Conservation (phyloP, 2,888 invertebrate species). For the Heliconius ismenius region DNA sequence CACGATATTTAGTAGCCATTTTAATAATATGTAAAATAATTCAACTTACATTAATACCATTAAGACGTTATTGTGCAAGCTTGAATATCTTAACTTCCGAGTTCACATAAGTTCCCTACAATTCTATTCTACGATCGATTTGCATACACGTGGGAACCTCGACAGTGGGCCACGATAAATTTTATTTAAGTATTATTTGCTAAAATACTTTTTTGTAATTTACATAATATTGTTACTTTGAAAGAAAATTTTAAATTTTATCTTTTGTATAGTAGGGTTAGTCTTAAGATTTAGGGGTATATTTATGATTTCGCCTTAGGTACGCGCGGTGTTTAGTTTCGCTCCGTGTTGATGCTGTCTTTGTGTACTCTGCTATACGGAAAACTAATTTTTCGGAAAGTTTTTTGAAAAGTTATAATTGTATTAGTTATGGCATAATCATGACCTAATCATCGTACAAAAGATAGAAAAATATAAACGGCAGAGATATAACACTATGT, state of each 20-base stretch:
- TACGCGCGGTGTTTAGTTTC: too few species aligned
- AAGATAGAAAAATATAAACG: too few species aligned
- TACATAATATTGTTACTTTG: conserved; percentile 6
- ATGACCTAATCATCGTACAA: too few species aligned
- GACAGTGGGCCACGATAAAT: conserved; percentile 33
- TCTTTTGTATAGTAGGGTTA: neutral
- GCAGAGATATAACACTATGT: too few species aligned
- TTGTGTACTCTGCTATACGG: too few species aligned
- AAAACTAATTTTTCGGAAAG: too few species aligned
- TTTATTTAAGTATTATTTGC: conserved; percentile 50
- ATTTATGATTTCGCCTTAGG: too few species aligned
- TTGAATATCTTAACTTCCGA: conserved; percentile 62
- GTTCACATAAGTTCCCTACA: conserved; percentile 51
- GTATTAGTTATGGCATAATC: too few species aligned
- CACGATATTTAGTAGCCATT: conserved; percentile 9
- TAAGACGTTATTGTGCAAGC: conserved; percentile 52
- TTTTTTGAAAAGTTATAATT: too few species aligned
- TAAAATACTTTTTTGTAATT: conserved; percentile 44
- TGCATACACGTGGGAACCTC: conserved; percentile 71
- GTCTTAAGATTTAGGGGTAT: too few species aligned
- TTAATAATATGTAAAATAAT: conserved; percentile 42
- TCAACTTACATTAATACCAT: conserved; percentile 31
- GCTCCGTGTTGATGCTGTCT: too few species aligned
- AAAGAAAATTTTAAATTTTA: neutral
- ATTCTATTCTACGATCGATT: conserved; percentile 53